Percentiles rank a stretch among this genome's conserved stretches.
These are phyloP conservation scores for Discoglossus pictus DNA, from an alignment of 2,797 vertebrate species.

Conservation along the genomic window DNA sequence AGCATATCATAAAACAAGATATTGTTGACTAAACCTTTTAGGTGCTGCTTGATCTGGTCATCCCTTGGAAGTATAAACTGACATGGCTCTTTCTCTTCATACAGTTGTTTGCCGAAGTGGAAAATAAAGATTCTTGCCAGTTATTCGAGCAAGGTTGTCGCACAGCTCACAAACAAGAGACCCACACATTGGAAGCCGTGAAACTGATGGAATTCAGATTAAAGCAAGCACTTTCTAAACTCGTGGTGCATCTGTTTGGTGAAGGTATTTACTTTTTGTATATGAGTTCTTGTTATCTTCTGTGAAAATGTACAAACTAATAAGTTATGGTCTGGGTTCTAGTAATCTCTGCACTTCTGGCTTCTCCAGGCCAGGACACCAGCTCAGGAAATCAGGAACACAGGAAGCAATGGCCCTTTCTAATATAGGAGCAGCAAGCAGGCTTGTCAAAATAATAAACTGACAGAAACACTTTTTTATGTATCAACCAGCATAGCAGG, in stretches of 20 bases:
- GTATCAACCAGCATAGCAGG: no score
- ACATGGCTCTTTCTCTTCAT: slow-evolving; percentile 43
- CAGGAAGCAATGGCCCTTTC: no score
- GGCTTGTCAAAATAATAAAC: no score
- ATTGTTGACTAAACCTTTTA: background rate
- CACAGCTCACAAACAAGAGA: slow-evolving; percentile 82
- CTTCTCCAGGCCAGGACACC: no score
- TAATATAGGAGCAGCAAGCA: no score
- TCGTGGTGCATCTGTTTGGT: slow-evolving; percentile 85
- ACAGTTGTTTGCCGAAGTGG: slow-evolving; percentile 81
- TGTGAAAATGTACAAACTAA: no score
- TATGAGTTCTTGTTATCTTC: no score
- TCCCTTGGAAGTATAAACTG: background rate
- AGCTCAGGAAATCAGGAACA: no score
- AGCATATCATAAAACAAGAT: no score
- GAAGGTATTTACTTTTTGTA: slow-evolving; percentile 71
- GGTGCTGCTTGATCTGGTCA: background rate
- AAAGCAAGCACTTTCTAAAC: slow-evolving; percentile 79
- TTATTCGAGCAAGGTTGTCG: slow-evolving; percentile 82
- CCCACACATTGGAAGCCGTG: slow-evolving; percentile 86
- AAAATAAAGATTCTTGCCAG: slow-evolving; percentile 73
- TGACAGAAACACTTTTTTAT: no score
- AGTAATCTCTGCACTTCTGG: no score
- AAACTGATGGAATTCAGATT: slow-evolving; percentile 87
- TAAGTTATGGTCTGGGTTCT: no score